Evolutionary conservation across 2,888 invertebrate genomes (phyloP), one percentile per base, ranked within the genome.

Genomic region (Exocentrus adspersus): DNA sequence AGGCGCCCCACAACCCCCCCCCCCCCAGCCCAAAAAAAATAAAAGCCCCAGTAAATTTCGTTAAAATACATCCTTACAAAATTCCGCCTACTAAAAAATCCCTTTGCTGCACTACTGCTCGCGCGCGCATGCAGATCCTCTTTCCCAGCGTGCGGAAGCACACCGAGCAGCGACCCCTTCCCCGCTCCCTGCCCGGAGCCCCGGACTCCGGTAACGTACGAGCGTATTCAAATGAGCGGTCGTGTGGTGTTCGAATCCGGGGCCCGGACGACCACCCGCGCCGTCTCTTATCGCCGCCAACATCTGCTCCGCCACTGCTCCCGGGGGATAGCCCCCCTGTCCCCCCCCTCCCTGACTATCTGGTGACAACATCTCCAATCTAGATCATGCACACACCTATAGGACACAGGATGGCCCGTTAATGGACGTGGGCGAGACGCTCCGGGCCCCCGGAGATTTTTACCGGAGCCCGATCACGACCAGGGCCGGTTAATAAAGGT

Each of bases 291-390:
- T 81, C 80, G 73, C 72, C 64, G 65, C 72, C 65, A 64, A 71
- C 75, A 78, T 80, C 80, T 79, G 77, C 78, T 72, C 76, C 75
- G 72, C 75, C 68, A 14, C 70, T 73, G 74, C 73, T 71, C 70
- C 73, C 68, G 73, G 73, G n/a, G n/a, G n/a, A n/a, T n/a, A n/a
- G n/a, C n/a, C n/a, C n/a, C n/a, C n/a, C n/a, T n/a, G n/a, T n/a
- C n/a, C n/a, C n/a, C n/a, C 73, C 52, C 64, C 65, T 62, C 63
- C 60, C n/a, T n/a, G n/a, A 65, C 75, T 81, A 82, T 83, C 83
- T 83, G 83, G 83, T 81, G 83, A 83, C 83, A 82, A 83, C 77
- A 83, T 83, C 83, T 81, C 72, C 80, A 79, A 81, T 82, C 82
- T 81, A 81, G 81, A 82, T 82, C 81, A 81, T 80, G 80, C 78